Base-by-base conservation (phyloP, 2,888 invertebrate species). In the Xanthorhoe spadicearia region DNA sequence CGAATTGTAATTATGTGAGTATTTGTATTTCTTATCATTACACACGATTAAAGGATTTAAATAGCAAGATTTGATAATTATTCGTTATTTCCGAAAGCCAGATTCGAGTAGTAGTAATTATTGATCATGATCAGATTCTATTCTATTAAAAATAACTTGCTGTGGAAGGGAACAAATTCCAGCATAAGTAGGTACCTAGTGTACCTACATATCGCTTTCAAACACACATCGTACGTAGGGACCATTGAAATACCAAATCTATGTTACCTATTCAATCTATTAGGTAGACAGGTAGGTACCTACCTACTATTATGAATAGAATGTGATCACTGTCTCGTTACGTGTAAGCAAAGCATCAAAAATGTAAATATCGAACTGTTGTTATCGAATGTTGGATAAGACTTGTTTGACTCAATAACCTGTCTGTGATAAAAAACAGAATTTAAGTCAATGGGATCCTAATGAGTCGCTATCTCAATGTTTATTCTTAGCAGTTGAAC, bases 371-470 rank as follows among this genome's bases (percentile, higher is more conserved):
- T 81, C 82, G 75, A 80, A 69, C 75, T 78, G 76, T 83, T 78
- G 76, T 83, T 90, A 91, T 90, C 90, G 76, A 71, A 74, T 38
- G 70, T 66, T 77, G 82, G 81, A 87, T 84, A 84, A 83, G 82
- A 78, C 79, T 78, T 76, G 82, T 82, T 86, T 91, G 89, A 92
- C 92, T 87, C 85, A 88, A 88, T 89, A 91, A 92, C 90, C 90
- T 77, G 77, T 89, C 89, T 75, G 76, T 74, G 91, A 90, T 90
- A 92, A 91, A n/a, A 85, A 83, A 77, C 74, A 77, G 70, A 70
- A 77, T 76, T 68, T 73, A 81, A 81, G 81, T 87, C 83, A 87
- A 86, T 89, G 86, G 50, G 81, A 83, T 83, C 79, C 80, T 76
- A 68, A 66, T 58, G 51, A 75, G 69, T 74, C 81, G 74, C 79